These are phyloP conservation scores for Crotophaga sulcirostris DNA, from an alignment of 2,113 vertebrate species.

Conservation along the genomic window DNA sequence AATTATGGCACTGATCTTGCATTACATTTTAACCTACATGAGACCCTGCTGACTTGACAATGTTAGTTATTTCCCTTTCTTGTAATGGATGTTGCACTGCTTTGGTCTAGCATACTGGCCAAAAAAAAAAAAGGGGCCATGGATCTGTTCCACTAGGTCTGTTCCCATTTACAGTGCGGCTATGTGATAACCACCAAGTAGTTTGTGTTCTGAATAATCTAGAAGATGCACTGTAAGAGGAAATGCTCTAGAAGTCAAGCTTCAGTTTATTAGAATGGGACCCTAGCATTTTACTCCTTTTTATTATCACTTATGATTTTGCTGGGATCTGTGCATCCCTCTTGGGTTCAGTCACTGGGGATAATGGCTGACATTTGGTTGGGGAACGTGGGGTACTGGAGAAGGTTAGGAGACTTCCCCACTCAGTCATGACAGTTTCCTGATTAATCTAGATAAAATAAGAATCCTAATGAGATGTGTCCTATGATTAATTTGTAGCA, in stretches of 20 bases:
- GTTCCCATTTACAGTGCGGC: not conserved
- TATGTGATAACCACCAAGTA: not conserved
- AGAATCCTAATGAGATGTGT: constrained; percentile 17
- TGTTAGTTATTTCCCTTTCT: constrained; percentile 34
- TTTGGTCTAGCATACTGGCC: not conserved
- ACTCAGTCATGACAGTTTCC: not conserved
- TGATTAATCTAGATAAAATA: not conserved
- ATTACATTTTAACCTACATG: constrained; percentile 29
- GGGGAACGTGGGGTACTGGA: not conserved
- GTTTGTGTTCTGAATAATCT: not conserved
- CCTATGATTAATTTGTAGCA: constrained; percentile 44
- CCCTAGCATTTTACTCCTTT: not conserved
- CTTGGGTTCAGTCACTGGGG: not conserved
- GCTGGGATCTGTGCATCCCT: not conserved
- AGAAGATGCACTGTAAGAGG: not conserved
- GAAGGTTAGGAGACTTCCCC: not conserved
- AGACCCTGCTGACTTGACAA: constrained; percentile 48
- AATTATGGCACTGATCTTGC: constrained; percentile 46
- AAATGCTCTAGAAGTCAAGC: not conserved
- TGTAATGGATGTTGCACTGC: not conserved
- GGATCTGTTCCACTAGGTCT: not conserved
- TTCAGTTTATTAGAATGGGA: not conserved
- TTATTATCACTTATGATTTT: not conserved
- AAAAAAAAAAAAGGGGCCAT: not conserved
- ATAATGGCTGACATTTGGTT: not conserved